Evolutionary conservation across 35 echinoderm and acorn worm species (phyloP).

Genomic region (Lytechinus variegatus): DNA sequence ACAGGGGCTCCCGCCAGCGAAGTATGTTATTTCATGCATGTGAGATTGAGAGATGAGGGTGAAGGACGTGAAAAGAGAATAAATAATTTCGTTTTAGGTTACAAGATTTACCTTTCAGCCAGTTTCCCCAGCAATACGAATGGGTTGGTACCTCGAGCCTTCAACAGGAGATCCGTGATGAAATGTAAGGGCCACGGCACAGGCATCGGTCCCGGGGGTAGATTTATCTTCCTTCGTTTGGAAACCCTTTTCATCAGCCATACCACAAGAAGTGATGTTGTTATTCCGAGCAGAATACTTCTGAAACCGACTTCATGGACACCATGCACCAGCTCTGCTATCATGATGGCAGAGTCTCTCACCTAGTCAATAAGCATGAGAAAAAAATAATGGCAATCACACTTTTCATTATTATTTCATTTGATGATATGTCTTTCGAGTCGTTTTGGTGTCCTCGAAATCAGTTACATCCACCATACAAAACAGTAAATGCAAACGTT

Average conservation of each 20-base stretch:
- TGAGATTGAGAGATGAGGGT: too few species aligned
- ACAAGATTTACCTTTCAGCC: not conserved
- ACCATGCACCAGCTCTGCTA: not conserved
- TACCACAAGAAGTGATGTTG: not conserved
- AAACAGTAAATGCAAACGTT: too few species aligned
- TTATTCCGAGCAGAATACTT: not conserved
- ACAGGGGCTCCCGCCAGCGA: too few species aligned
- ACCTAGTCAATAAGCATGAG: not conserved
- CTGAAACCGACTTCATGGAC: not conserved
- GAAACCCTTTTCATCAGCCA: not conserved
- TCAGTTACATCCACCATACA: too few species aligned
- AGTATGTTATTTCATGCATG: too few species aligned
- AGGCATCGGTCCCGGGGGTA: not conserved
- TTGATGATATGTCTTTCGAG: too few species aligned
- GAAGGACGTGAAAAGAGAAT: too few species aligned
- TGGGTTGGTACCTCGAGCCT: not conserved
- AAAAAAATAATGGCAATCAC: too few species aligned
- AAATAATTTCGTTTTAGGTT: not conserved
- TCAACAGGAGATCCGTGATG: not conserved
- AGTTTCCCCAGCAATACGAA: not conserved
- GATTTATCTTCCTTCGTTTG: not conserved
- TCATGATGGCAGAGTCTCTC: not conserved
- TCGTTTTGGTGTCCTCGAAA: too few species aligned
- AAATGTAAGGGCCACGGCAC: not conserved
- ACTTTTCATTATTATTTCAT: too few species aligned